Evolutionary conservation across 23 tunicate genomes (phyloP).

Genomic region (Halocynthia aurantium): DNA sequence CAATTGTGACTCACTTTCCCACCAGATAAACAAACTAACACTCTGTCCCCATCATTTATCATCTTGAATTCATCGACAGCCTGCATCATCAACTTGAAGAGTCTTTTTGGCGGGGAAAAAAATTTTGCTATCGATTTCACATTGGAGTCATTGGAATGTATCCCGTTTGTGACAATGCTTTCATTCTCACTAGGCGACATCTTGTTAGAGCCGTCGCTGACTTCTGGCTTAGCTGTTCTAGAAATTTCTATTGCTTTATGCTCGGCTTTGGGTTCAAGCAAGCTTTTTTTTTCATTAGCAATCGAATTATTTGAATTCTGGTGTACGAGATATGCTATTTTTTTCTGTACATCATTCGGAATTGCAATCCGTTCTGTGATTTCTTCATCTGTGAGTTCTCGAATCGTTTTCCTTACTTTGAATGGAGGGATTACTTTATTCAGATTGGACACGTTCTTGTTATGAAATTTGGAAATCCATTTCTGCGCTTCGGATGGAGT

Average conservation of each 20-base stretch:
- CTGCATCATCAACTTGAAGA: constrained; percentile 55
- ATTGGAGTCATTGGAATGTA: neutral
- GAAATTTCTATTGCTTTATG: neutral
- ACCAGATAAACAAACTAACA: constrained; percentile 96
- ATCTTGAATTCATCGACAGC: constrained; percentile 90
- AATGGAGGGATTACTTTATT: constrained; percentile 9
- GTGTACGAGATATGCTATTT: neutral
- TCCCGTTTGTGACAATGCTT: neutral
- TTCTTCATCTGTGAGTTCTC: neutral
- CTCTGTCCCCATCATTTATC: constrained; percentile 80
- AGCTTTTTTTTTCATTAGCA: neutral
- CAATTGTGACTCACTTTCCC: constrained; percentile 54
- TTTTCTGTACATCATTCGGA: neutral
- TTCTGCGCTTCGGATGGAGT: constrained; percentile 38
- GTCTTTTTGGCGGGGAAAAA: constrained; percentile 51
- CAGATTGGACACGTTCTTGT: neutral
- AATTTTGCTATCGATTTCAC: neutral
- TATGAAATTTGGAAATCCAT: neutral
- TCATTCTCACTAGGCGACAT: neutral
- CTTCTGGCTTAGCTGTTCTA: neutral
- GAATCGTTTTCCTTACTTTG: constrained; percentile 9
- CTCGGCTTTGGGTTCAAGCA: neutral
- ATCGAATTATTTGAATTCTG: neutral
- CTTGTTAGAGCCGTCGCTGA: neutral
- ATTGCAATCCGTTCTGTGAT: neutral